Conservation (phyloP, 2,113 vertebrate genomes). For the Lynx canadensis region DNA sequence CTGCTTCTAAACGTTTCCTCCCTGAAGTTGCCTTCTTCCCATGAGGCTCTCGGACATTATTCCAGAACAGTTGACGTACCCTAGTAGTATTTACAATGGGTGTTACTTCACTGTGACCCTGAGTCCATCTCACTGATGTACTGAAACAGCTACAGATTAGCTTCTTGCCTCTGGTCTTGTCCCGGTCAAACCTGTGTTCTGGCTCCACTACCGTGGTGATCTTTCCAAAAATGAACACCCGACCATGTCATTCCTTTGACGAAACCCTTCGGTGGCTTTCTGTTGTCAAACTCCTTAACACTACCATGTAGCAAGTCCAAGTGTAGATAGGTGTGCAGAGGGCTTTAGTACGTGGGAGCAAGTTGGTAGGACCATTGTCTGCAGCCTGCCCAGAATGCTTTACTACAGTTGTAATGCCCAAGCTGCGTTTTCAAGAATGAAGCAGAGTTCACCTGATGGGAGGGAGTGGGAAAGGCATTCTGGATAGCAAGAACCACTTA, state of each 20-base stretch:
- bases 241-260: neutral
- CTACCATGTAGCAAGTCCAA: neutral
- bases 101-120: neutral
- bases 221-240: neutral
- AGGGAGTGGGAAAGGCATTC: neutral
- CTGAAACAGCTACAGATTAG: neutral
- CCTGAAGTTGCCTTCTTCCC: neutral
- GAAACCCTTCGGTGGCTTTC: neutral
- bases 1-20: neutral
- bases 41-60: neutral
- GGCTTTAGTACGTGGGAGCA: fast-evolving
- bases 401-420: neutral
- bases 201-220: too few relatives aligned
- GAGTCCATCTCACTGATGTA: neutral
- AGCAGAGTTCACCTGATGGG: neutral
- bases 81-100: neutral
- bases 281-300: neutral
- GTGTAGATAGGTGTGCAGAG: neutral
- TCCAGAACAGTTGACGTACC: neutral
- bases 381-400: neutral
- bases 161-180: neutral
- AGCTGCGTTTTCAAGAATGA: neutral
- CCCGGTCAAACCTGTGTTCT: neutral
- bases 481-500: neutral
- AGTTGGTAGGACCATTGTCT: neutral